A percentile compares a stretch with the other conserved stretches of the same genome.
Evolutionary conservation across 2,797 vertebrate species (phyloP).

Genomic region (Erpetoichthys calabaricus): DNA sequence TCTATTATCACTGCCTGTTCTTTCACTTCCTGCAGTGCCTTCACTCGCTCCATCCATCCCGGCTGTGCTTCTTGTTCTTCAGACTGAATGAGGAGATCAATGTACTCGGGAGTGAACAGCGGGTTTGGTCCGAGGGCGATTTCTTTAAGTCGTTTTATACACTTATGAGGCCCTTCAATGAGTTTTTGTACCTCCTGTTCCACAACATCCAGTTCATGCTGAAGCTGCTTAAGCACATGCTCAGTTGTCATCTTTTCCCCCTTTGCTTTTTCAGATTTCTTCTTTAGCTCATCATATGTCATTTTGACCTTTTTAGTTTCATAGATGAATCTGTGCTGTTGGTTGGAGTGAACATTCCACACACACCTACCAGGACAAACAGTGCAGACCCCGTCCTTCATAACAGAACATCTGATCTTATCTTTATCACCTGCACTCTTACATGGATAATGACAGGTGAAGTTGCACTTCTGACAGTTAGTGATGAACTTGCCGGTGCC

Average conservation of each 20-base stretch:
- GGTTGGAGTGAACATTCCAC: no score
- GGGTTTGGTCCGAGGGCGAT: conserved; percentile 24
- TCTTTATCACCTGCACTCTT: fast-evolving
- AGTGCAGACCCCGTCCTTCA: conserved; percentile 6
- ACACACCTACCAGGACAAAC: no score
- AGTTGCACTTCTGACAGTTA: conserved; percentile 20
- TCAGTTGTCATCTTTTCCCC: neutral
- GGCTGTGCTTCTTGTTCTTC: conserved; percentile 19
- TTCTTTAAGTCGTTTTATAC: conserved; percentile 18
- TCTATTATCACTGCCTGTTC: no score
- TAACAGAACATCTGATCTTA: fast-evolving
- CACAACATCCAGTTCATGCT: neutral
- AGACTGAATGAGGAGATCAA: conserved; percentile 21
- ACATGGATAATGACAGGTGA: conserved; percentile 23
- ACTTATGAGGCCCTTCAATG: neutral
- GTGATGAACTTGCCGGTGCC: conserved; percentile 7
- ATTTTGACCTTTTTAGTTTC: conserved; percentile 2
- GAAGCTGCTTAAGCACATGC: neutral
- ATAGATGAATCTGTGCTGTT: no score
- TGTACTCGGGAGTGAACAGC: conserved; percentile 22
- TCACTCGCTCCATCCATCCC: no score
- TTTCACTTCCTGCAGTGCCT: no score
- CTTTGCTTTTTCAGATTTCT: conserved; percentile 17
- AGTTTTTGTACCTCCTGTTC: neutral
- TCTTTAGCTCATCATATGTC: conserved; percentile 15